Evolutionary conservation across 2,888 invertebrate genomes (phyloP).

Genomic region (Fabriciana adippe): DNA sequence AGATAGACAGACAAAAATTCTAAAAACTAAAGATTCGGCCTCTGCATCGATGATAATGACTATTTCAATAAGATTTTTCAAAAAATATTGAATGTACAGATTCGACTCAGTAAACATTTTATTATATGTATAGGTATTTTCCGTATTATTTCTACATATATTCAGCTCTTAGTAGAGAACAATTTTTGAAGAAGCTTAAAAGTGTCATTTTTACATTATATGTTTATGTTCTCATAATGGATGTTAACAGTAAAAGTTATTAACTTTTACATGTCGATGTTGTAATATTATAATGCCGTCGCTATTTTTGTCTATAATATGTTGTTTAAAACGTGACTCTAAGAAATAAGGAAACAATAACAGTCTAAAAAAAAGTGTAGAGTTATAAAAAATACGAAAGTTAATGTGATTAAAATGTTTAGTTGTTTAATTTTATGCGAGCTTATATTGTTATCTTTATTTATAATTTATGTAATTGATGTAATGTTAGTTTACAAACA

Average conservation of each 20-base stretch:
- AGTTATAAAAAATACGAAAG: conserved; percentile 4
- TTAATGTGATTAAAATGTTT: conserved; percentile 1
- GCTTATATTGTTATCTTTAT: conserved; percentile 8
- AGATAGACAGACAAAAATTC: too few species aligned
- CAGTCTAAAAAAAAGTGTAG: not conserved
- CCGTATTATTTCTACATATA: not conserved
- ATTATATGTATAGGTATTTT: not conserved
- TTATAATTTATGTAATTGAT: conserved; percentile 15
- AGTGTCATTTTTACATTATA: too few species aligned
- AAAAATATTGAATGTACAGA: too few species aligned
- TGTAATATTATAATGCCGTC: not conserved
- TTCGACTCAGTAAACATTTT: too few species aligned
- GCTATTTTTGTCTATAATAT: not conserved
- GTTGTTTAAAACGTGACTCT: conserved; percentile 4
- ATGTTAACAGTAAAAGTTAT: too few species aligned
- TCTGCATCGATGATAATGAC: too few species aligned
- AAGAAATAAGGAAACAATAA: conserved; percentile 15
- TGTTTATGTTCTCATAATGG: too few species aligned
- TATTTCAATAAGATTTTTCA: too few species aligned
- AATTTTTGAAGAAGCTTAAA: not conserved
- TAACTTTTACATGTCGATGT: not conserved
- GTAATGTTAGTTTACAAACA: conserved; percentile 9
- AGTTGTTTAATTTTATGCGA: conserved; percentile 1
- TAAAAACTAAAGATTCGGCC: too few species aligned
- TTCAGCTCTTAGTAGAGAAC: not conserved